Conservation (phyloP, 2,113 vertebrate species). For the Hippocampus comes region DNA sequence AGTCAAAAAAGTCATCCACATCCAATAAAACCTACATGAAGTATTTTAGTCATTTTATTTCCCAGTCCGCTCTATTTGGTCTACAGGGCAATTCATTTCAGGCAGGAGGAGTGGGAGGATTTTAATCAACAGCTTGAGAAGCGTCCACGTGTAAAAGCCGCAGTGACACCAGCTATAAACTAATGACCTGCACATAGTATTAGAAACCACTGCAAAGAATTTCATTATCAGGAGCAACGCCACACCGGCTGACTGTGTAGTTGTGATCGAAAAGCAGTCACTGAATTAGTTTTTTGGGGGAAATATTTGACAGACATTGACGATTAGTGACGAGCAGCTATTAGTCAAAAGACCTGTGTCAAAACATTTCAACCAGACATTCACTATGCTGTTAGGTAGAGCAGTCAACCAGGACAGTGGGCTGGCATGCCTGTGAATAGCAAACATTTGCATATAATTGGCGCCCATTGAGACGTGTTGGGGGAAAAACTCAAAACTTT, state of each 20-base stretch:
- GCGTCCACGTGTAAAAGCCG: slow-evolving; percentile 44
- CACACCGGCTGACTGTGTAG: background rate
- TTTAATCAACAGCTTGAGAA: slow-evolving; percentile 53
- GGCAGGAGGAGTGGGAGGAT: slow-evolving; percentile 33
- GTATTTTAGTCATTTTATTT: slow-evolving; percentile 47
- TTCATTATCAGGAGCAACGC: slow-evolving; percentile 29
- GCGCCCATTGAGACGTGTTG: no score
- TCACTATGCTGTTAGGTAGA: no score
- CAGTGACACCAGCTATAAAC: slow-evolving; percentile 36
- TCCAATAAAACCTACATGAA: slow-evolving; percentile 13
- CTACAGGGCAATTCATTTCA: slow-evolving; percentile 35
- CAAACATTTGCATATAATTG: no score
- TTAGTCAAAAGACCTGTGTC: no score
- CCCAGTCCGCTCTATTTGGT: slow-evolving; percentile 15
- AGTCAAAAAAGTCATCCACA: slow-evolving; percentile 11
- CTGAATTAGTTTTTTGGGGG: background rate
- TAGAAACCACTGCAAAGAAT: slow-evolving; percentile 36
- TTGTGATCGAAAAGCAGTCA: slow-evolving; percentile 28
- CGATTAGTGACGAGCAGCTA: background rate
- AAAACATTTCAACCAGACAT: no score
- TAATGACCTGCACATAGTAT: slow-evolving; percentile 31
- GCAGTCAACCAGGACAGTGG: no score
- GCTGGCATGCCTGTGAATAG: no score
- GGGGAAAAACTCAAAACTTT: no score
- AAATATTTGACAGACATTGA: background rate